Evolutionary conservation across 2,113 vertebrate genomes (phyloP).

Genomic region (Brevimyrus niger): DNA sequence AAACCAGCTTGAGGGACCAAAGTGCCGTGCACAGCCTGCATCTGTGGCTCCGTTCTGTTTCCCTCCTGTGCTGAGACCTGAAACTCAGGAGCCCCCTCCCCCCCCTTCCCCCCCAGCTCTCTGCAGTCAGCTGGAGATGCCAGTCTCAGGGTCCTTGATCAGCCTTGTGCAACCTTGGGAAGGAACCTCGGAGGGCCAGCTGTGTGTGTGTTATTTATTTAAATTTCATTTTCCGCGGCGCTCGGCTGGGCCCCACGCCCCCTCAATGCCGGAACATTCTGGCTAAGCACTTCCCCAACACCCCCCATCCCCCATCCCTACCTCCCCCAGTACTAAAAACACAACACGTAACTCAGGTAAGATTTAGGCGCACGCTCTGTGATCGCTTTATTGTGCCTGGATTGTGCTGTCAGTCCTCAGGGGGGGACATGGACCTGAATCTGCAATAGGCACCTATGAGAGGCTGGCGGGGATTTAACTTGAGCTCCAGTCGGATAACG

Average conservation of each 20-base stretch:
- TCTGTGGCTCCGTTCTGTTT: not conserved
- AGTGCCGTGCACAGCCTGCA: not conserved
- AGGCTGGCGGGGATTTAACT: not conserved
- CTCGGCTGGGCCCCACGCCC: not conserved
- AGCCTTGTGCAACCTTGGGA: slow-evolving; percentile 3
- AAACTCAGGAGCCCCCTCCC: too few relatives aligned
- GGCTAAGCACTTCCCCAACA: not conserved
- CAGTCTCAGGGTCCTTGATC: slow-evolving; percentile 3
- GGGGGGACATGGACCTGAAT: not conserved
- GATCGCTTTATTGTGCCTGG: not conserved
- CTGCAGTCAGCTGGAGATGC: not conserved
- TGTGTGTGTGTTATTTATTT: not conserved
- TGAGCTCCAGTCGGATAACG: not conserved
- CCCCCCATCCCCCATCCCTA: not conserved
- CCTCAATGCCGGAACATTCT: not conserved
- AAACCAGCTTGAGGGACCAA: not conserved
- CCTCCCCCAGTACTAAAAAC: not conserved
- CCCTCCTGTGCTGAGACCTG: not conserved
- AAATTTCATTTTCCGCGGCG: not conserved
- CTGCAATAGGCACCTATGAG: not conserved
- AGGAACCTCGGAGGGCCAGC: not conserved
- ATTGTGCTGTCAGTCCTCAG: not conserved
- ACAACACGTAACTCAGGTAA: not conserved
- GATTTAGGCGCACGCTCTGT: not conserved
- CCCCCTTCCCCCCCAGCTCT: not conserved